Evolutionary conservation across 2,888 invertebrate genomes (phyloP).

Genomic region (Chironomus tentans): DNA sequence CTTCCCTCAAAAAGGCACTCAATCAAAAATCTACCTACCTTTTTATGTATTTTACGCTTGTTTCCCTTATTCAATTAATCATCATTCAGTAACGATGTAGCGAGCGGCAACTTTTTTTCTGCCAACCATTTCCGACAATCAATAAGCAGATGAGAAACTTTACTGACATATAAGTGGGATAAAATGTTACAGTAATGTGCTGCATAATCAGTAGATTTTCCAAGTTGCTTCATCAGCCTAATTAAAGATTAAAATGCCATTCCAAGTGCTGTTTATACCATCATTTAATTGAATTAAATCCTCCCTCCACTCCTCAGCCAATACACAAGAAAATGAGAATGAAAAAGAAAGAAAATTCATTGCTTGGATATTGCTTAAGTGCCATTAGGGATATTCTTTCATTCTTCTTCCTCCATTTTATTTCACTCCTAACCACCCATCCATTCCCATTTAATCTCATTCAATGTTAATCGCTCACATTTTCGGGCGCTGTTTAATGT

Average conservation of each 20-base stretch:
- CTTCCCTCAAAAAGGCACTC: background rate
- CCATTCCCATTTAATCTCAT: background rate
- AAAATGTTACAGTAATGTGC: constrained; percentile 9
- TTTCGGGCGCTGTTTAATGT: constrained; percentile 1
- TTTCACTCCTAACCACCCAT: background rate
- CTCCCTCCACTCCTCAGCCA: background rate
- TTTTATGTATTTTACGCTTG: too few relatives aligned
- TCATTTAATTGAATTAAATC: constrained; percentile 23
- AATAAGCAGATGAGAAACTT: background rate
- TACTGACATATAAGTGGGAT: background rate
- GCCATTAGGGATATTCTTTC: constrained; percentile 23
- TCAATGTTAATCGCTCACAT: constrained; percentile 1
- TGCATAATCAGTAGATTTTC: constrained; percentile 6
- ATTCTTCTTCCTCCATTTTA: constrained; percentile 4
- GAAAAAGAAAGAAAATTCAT: too few relatives aligned
- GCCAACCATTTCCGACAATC: background rate
- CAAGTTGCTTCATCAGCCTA: constrained; percentile 27
- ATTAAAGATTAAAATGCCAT: constrained; percentile 27
- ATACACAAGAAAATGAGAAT: background rate
- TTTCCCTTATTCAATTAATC: background rate
- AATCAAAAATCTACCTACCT: background rate
- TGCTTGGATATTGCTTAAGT: constrained; percentile 1
- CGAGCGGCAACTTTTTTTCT: background rate
- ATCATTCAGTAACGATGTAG: background rate
- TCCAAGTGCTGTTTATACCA: constrained; percentile 23